Percentiles rank a stretch among this genome's conserved stretches.
Evolutionary conservation across 2,113 vertebrate genomes (phyloP).

Genomic region (Speoplatyrhinus poulsoni): DNA sequence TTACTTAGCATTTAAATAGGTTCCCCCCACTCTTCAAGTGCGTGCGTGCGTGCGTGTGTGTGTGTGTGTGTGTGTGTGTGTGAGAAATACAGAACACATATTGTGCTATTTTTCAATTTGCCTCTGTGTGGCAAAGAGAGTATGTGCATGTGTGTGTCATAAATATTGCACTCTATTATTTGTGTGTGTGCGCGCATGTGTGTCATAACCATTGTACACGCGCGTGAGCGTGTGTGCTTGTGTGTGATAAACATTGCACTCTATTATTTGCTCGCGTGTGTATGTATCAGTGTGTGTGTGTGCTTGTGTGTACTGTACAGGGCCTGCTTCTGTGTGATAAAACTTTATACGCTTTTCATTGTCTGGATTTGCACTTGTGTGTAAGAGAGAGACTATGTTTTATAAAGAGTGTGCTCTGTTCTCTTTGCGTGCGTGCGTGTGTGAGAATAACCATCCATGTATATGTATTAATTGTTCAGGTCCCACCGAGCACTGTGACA

Average conservation of each 20-base stretch:
- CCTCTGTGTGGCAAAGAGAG: slow-evolving; percentile 4
- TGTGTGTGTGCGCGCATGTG: background rate
- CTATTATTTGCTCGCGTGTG: background rate
- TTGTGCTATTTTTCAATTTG: slow-evolving; percentile 21
- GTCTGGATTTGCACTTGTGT: background rate
- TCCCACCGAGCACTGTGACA: slow-evolving; percentile 42
- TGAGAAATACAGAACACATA: slow-evolving; percentile 19
- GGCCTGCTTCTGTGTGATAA: too few relatives aligned
- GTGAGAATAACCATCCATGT: slow-evolving; percentile 29
- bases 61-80: background rate
- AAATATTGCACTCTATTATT: slow-evolving; percentile 8
- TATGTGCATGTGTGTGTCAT: slow-evolving; percentile 19
- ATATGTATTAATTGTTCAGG: slow-evolving; percentile 41
- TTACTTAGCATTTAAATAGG: slow-evolving; percentile 82
- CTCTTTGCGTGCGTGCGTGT: background rate
- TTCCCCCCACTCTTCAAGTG: slow-evolving; percentile 38
- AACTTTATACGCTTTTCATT: background rate
- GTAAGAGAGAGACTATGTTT: slow-evolving; percentile 5
- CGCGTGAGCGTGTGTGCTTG: slow-evolving; percentile 10
- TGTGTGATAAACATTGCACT: slow-evolving; percentile 21
- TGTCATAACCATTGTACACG: too few relatives aligned
- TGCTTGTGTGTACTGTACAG: too few relatives aligned
- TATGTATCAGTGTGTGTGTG: background rate
- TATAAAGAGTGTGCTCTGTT: slow-evolving; percentile 16
- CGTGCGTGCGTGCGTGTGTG: too few relatives aligned